A percentile compares a stretch with the other conserved stretches of the same genome.
These are phyloP conservation scores for Reinhardtius hippoglossoides DNA, from an alignment of 2,113 vertebrate species.

Conservation along the genomic window DNA sequence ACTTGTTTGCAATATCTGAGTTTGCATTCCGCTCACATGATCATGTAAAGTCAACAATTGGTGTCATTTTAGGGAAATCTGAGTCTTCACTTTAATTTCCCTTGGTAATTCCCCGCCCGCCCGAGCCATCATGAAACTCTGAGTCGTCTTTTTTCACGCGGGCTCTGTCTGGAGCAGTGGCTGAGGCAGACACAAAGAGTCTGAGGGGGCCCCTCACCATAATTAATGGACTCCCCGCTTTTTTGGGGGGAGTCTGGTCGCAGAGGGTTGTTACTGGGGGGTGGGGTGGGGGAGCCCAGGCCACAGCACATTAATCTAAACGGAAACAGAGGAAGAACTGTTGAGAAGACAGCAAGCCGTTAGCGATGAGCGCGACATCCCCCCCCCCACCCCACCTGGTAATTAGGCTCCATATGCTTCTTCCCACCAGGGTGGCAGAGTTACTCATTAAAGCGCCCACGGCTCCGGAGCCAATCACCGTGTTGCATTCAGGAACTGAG, in stretches of 20 bases:
- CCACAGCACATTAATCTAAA: constrained; percentile 54
- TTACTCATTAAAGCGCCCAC: constrained; percentile 29
- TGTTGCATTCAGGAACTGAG: not conserved
- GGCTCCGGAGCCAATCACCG: not conserved
- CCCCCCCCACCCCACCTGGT: constrained; percentile 38
- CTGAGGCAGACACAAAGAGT: constrained; percentile 55
- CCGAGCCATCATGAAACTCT: not conserved
- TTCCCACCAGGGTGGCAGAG: constrained; percentile 18
- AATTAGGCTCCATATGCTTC: constrained; percentile 66
- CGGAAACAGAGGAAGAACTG: constrained; percentile 26
- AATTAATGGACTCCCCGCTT: constrained; percentile 67
- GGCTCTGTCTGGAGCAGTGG: not conserved
- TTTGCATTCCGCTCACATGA: constrained; percentile 16
- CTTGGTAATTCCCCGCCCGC: not conserved
- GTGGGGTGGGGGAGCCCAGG: not conserved
- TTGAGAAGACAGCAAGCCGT: constrained; percentile 42
- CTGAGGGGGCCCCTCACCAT: constrained; percentile 51
- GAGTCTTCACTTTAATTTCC: constrained; percentile 4
- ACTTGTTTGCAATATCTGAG: not conserved
- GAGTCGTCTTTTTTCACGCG: not conserved
- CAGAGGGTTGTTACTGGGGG: constrained; percentile 21
- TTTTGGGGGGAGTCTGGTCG: constrained; percentile 17
- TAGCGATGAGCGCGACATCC: not conserved
- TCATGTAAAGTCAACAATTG: constrained; percentile 8
- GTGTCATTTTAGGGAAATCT: constrained; percentile 24